Evolutionary conservation across 2,113 vertebrate genomes (phyloP), one percentile per base, ranked within the genome.

Genomic region (Megaceryle torquata): DNA sequence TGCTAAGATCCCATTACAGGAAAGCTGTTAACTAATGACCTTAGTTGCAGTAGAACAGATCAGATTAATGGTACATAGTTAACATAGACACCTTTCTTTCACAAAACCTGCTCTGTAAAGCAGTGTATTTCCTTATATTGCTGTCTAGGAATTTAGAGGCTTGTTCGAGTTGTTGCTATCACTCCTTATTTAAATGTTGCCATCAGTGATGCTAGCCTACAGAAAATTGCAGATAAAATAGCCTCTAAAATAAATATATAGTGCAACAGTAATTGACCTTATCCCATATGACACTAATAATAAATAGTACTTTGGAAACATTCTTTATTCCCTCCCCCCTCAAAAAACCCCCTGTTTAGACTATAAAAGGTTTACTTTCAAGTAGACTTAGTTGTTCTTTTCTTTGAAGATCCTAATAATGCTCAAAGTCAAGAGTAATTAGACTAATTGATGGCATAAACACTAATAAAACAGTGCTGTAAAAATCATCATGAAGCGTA

Each of bases 41-140:
- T 80, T 72, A 91, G 96, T 95, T 95, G 92, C 54, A 85, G 90
- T 61, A 95, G 96, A 97, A 93, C 95, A 96, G 95, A 96, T 96
- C 96, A 97, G 90, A 97, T 96, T 98, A 95, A 91, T 97, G 95
- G 72, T 90, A 91, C 74, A 94, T 37, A 96, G 92, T 92, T 94
- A 94, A 90, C 95, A 94, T 18, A 74, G 80, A 80, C 86, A 89
- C 82, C 95, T 95, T 95, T 92, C 89, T 92, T 91, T 88, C 75
- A 94, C 86, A 60, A 82, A 95, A 93, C 82, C 93, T 41, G 71
- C 75, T 96, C 65, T 16, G 50, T 83, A 95, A 89, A 97, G 96
- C 94, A 95, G 88, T 4, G 24, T 75, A 90, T 96, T 97, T 95
- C 88, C 86, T 83, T 91, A 88, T 74, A 85, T 72, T 93, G 93